Percentiles rank a stretch among this genome's conserved stretches.
Evolutionary conservation across 2,113 vertebrate species (phyloP).

Genomic region (Chiloscyllium plagiosum): DNA sequence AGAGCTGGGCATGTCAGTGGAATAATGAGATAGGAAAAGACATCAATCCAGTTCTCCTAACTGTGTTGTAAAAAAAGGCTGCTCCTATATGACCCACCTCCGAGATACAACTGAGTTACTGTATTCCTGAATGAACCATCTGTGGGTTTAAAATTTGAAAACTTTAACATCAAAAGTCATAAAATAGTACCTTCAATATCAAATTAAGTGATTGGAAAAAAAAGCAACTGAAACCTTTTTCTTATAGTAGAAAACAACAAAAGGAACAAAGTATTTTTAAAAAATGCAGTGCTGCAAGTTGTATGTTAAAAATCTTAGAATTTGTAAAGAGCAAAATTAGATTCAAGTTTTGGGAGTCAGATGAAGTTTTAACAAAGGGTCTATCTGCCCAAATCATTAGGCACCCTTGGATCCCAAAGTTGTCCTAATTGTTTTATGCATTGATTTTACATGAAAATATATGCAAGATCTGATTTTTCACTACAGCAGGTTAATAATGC

Average conservation of each 20-base stretch:
- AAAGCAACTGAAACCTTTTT: not conserved
- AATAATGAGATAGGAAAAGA: too few species aligned
- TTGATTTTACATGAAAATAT: not conserved
- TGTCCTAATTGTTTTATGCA: not conserved
- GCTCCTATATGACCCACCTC: not conserved
- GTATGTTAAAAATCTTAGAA: not conserved
- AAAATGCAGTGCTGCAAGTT: not conserved
- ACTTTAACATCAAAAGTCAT: not conserved
- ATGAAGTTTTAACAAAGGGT: not conserved
- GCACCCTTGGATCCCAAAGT: not conserved
- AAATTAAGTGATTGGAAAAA: not conserved
- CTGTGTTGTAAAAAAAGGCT: not conserved
- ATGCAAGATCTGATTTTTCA: not conserved
- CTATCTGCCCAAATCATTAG: not conserved
- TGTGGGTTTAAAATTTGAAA: not conserved
- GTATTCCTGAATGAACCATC: not conserved
- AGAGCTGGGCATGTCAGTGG: too few species aligned
- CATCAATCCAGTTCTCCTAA: not conserved
- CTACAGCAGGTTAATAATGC: not conserved
- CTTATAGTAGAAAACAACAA: not conserved
- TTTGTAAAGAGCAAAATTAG: not conserved
- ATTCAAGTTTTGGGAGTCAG: not conserved
- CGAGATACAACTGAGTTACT: not conserved
- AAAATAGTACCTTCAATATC: not conserved
- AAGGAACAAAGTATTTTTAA: not conserved